Evolutionary conservation across 2,797 vertebrate genomes (phyloP).

Genomic region (Bovichtus variegatus): DNA sequence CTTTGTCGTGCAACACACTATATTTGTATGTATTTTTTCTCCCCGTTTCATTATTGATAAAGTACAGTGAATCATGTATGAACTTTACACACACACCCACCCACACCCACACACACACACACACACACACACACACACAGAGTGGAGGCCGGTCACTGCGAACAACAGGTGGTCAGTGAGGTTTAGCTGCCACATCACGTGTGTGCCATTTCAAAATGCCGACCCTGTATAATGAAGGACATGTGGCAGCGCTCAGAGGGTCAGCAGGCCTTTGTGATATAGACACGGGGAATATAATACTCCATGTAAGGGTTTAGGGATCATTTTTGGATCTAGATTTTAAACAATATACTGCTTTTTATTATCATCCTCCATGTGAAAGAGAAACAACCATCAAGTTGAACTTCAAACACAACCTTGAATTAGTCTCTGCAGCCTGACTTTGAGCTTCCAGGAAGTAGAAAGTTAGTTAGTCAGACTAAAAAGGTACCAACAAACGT

Average conservation of each 20-base stretch:
- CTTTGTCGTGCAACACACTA: not conserved
- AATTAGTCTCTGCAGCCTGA: not conserved
- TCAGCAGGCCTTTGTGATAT: slow-evolving; percentile 39
- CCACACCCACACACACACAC: slow-evolving; percentile 20
- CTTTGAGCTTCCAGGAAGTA: not conserved
- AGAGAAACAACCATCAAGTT: slow-evolving; percentile 30
- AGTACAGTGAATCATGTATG: slow-evolving; percentile 48
- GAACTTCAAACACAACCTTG: not conserved
- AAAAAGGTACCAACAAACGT: not conserved
- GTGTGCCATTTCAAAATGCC: slow-evolving; percentile 73
- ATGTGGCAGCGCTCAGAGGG: slow-evolving; percentile 38
- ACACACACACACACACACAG: slow-evolving; percentile 34
- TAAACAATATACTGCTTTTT: not conserved
- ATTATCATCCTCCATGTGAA: not conserved
- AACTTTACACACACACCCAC: slow-evolving; percentile 25
- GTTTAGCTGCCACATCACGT: slow-evolving; percentile 63
- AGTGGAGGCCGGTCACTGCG: slow-evolving; percentile 32
- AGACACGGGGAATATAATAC: not conserved
- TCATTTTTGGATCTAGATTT: not conserved
- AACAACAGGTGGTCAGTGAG: slow-evolving; percentile 73
- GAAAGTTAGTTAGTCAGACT: not conserved
- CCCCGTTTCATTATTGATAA: slow-evolving; percentile 54
- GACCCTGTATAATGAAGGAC: slow-evolving; percentile 61
- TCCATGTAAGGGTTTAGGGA: not conserved
- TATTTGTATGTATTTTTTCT: not conserved